These are phyloP conservation scores for Metaphire vulgaris DNA, from an alignment of 1,140 invertebrate species.

Conservation along the genomic window DNA sequence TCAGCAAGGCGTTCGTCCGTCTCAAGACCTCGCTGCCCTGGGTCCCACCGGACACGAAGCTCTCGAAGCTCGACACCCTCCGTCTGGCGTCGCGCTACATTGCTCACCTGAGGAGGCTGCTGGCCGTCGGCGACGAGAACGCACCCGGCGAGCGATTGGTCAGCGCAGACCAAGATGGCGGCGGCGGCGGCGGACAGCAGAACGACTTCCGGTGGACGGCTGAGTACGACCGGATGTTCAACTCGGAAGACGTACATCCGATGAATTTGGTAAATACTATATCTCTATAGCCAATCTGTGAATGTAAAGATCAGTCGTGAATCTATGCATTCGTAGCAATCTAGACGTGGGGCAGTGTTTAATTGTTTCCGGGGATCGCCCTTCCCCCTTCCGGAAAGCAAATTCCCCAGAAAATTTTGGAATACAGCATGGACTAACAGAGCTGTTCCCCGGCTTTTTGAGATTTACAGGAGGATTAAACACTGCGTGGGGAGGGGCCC, in stretches of 20 bases:
- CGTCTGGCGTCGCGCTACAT: conserved; percentile 50
- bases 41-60: conserved; percentile 51
- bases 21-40: conserved; percentile 58
- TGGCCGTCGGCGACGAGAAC: conserved; percentile 55
- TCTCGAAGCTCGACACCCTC: conserved; percentile 51
- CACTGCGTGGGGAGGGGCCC: too few species aligned
- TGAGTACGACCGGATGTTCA: neutral
- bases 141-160: conserved; percentile 6
- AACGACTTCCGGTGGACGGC: neutral
- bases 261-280: neutral
- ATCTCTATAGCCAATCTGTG: too few species aligned
- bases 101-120: conserved; percentile 63
- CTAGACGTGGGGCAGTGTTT: too few species aligned
- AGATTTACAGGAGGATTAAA: too few species aligned
- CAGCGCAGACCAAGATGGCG: neutral
- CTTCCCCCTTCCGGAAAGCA: too few species aligned
- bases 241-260: neutral
- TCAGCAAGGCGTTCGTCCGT: conserved; percentile 83
- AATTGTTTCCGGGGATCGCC: too few species aligned
- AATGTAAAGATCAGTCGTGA: too few species aligned
- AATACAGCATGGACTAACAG: too few species aligned
- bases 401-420: too few species aligned
- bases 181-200: neutral
- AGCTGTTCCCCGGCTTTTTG: too few species aligned
- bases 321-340: too few species aligned